Conservation (phyloP, 2,113 vertebrate species). For the Ibidorhyncha struthersii region DNA sequence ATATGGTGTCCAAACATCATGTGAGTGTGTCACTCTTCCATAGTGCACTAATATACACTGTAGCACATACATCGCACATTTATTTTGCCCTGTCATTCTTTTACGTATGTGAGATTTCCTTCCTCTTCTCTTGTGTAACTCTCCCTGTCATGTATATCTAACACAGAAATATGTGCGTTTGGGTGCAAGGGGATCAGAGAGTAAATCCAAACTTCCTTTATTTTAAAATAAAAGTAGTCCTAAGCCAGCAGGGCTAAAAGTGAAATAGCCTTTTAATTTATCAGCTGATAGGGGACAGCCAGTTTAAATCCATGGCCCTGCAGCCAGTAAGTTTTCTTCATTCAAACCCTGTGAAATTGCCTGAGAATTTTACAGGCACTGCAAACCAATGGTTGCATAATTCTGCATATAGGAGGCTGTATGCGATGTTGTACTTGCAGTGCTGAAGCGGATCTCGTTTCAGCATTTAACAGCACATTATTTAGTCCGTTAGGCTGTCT, state of each 20-base stretch:
- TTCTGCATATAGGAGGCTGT: not conserved
- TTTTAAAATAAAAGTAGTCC: not conserved
- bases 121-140: constrained; percentile 32
- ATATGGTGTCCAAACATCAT: not conserved
- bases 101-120: constrained; percentile 35
- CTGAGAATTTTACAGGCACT: not conserved
- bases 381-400: not conserved
- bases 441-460: not conserved
- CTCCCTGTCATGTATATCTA: not conserved
- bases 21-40: not conserved
- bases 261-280: not conserved
- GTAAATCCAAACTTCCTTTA: not conserved
- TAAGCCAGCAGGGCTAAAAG: not conserved
- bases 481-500: constrained; percentile 5
- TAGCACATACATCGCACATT: not conserved
- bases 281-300: not conserved
- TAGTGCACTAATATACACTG: not conserved
- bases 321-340: not conserved
- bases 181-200: not conserved
- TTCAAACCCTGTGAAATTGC: not conserved
- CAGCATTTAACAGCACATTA: not conserved
- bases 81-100: constrained; percentile 46
- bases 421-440: not conserved
- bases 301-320: not conserved
- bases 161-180: not conserved